Evolutionary conservation across 2,888 invertebrate species (phyloP).

Genomic region (Polylopha cassiicola): DNA sequence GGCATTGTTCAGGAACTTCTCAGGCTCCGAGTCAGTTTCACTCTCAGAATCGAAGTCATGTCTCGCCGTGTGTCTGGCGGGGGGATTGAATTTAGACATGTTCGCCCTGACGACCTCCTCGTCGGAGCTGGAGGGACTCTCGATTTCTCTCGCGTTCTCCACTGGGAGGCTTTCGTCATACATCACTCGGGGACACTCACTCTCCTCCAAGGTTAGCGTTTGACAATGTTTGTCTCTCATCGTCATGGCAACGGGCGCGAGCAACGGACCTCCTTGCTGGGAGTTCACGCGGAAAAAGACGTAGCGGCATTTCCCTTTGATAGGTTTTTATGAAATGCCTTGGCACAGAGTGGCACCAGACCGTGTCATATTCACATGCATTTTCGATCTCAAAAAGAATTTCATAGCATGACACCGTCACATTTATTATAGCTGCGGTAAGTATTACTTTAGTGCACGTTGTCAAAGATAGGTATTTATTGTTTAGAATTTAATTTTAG

Average conservation of each 20-base stretch:
- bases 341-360: slow-evolving; percentile 35
- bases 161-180: slow-evolving; percentile 79
- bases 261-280: slow-evolving; percentile 37
- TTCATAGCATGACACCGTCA: too few species aligned
- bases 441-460: too few species aligned
- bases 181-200: slow-evolving; percentile 53
- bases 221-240: slow-evolving; percentile 71
- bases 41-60: slow-evolving; percentile 69
- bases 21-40: slow-evolving; percentile 57
- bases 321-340: slow-evolving; percentile 20
- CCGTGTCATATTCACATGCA: slow-evolving; percentile 31
- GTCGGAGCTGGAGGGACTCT: slow-evolving; percentile 64
- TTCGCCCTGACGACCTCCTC: slow-evolving; percentile 47
- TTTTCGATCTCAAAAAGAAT: slow-evolving; percentile 11
- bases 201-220: slow-evolving; percentile 43
- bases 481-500: too few species aligned
- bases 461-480: too few species aligned
- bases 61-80: slow-evolving; percentile 58
- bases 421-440: too few species aligned
- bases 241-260: slow-evolving; percentile 54
- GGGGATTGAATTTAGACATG: slow-evolving; percentile 70
- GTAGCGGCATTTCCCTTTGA: slow-evolving; percentile 21
- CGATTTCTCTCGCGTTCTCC: slow-evolving; percentile 75
- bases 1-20: slow-evolving; percentile 49
- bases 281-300: slow-evolving; percentile 38